Base-by-base conservation (phyloP, 2,113 vertebrate genomes). In the Leiothrix lutea region DNA sequence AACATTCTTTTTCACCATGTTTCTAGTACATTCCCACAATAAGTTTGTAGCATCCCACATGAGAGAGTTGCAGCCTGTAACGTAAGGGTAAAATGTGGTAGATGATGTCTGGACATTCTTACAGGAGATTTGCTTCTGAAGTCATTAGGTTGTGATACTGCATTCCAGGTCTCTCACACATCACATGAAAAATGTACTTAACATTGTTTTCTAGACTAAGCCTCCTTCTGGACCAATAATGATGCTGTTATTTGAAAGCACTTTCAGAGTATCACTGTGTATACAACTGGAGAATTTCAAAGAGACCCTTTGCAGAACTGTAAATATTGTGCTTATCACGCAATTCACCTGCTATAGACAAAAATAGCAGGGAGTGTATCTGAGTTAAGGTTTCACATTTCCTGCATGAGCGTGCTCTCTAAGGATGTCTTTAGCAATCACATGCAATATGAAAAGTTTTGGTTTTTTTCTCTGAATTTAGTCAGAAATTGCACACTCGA, bases 251-350 rank as follows among this genome's bases (percentile, higher is more conserved):
- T 77, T 83, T 74, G 69, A 62, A 94, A 77, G 45, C 9, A n/a
- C 23, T 65, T 73, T 62, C 56, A 51, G 65, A 58, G 42, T 70
- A 92, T 44, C 56, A 70, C 86, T 78, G 74, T 9, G 28, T 20
- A n/a, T 51, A 77, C 24, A 80, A 22, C 18, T 44, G 47, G 31
- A 64, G 60, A 86, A 88, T 86, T 92, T 94, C 75, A 92, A 85
- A 82, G 75, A 40, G 26, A 58, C 33, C 19, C 22, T 94, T 62
- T 54, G 24, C 35, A 86, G 67, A 65, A 78, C 6, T 77, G 38
- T 56, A 92, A 94, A 78, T 65, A 93, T 78, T 66, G 80, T 80
- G 60, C 86, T 90, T 86, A 88, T 78, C 75, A 67, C 51, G 64
- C 47, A 78, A 86, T 61, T 95, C 69, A 88, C 86, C 75, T 93